phyloP scores from a whole-genome alignment of 1,140 invertebrate genomes.

The Drosophila ercepeae region DNA sequence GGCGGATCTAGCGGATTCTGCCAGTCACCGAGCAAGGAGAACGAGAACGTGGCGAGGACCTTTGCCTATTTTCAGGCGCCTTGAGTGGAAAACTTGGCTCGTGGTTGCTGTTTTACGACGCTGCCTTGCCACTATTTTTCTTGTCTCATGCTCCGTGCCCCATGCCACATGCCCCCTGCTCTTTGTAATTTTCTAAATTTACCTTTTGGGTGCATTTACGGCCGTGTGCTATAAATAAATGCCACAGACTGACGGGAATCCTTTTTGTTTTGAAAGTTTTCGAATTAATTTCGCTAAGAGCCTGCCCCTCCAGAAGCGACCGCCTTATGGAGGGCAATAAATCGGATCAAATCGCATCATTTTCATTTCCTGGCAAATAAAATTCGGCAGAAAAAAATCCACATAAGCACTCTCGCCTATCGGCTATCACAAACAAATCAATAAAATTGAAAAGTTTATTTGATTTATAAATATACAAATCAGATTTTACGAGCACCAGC shows the following conservation, averaged over 20 bases:
- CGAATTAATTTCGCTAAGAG: conserved; percentile 65
- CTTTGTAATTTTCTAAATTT: conserved; percentile 43
- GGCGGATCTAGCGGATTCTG: conserved; percentile 29
- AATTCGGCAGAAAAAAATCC: conserved; percentile 36
- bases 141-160: neutral
- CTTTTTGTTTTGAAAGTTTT: conserved; percentile 34
- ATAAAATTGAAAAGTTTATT: conserved; percentile 77
- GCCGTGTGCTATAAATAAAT: conserved; percentile 50
- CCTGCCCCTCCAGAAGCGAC: neutral
- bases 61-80: conserved; percentile 44
- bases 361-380: conserved; percentile 23
- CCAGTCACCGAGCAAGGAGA: conserved; percentile 17
- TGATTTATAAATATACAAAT: conserved; percentile 76
- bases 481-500: conserved; percentile 56
- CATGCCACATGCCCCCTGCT: conserved; percentile 1
- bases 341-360: conserved; percentile 7
- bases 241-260: conserved; percentile 23
- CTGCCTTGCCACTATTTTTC: neutral
- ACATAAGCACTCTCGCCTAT: conserved; percentile 25
- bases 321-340: neutral
- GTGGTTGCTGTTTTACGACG: conserved; percentile 19
- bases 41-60: neutral
- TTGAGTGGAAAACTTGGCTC: conserved; percentile 41
- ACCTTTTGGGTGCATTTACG: conserved; percentile 50
- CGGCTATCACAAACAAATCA: conserved; percentile 64